Evolutionary conservation across 2,113 vertebrate species (phyloP).

Genomic region (Xyrauchen texanus): DNA sequence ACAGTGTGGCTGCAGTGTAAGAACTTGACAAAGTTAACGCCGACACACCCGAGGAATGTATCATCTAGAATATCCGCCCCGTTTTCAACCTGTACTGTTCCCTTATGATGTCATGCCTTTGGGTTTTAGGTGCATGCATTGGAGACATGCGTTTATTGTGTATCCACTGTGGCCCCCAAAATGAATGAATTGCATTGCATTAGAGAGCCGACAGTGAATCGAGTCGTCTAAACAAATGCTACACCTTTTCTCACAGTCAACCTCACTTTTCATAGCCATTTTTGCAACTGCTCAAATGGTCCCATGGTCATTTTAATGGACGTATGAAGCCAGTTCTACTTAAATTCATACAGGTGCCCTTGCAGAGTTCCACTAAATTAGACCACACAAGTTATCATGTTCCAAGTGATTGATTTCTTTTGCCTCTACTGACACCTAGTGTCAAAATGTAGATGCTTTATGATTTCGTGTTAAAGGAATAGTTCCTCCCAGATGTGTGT

Average conservation of each 20-base stretch:
- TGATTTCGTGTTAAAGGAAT: neutral
- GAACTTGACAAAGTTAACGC: slow-evolving; percentile 28
- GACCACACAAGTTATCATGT: too few relatives aligned
- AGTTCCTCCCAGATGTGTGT: too few relatives aligned
- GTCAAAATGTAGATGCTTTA: neutral
- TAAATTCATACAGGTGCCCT: too few relatives aligned
- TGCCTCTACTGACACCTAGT: slow-evolving; percentile 10
- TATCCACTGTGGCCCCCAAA: too few relatives aligned
- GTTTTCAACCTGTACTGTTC: neutral
- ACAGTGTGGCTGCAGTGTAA: neutral
- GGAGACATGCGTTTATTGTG: neutral
- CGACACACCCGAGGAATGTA: slow-evolving; percentile 43
- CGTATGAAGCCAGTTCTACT: too few relatives aligned
- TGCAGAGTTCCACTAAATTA: too few relatives aligned
- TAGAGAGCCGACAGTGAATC: too few relatives aligned
- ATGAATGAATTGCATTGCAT: neutral
- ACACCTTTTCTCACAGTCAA: neutral
- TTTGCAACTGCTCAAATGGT: too few relatives aligned
- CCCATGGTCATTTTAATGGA: too few relatives aligned
- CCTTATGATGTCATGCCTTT: neutral
- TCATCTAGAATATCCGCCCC: neutral
- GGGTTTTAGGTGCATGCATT: neutral
- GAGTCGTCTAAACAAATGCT: neutral
- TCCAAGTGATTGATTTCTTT: too few relatives aligned
- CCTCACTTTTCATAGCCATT: too few relatives aligned